These are phyloP conservation scores for Papilio dardanus DNA, from an alignment of 1,140 invertebrate genomes.

Conservation along the genomic window DNA sequence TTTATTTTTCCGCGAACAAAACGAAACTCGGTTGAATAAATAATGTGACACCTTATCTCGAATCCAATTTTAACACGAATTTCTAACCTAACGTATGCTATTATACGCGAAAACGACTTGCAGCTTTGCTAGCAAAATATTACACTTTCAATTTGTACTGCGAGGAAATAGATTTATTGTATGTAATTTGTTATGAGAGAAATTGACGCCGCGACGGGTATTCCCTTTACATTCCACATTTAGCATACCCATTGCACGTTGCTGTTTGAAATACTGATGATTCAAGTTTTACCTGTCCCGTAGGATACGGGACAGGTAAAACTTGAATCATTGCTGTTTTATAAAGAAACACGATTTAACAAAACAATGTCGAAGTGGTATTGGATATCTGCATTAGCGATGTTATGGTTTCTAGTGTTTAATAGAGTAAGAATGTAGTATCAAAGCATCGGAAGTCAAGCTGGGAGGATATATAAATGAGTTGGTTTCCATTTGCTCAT, in stretches of 20 bases:
- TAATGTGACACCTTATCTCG: slow-evolving; percentile 27
- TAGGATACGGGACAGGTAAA: too few species aligned
- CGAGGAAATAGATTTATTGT: slow-evolving; percentile 56
- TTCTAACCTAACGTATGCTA: slow-evolving; percentile 28
- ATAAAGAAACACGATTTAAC: not conserved
- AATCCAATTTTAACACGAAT: slow-evolving; percentile 29
- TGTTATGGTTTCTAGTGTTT: slow-evolving; percentile 20
- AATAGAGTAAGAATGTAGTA: slow-evolving; percentile 41
- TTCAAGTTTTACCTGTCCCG: slow-evolving; percentile 14
- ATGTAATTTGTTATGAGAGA: slow-evolving; percentile 62
- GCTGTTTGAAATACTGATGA: slow-evolving; percentile 20
- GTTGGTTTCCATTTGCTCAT: slow-evolving; percentile 44
- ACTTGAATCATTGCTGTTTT: slow-evolving; percentile 47
- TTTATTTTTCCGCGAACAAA: not conserved
- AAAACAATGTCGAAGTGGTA: not conserved
- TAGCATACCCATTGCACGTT: slow-evolving; percentile 44
- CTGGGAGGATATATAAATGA: slow-evolving; percentile 61
- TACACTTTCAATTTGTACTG: slow-evolving; percentile 55
- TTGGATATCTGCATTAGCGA: slow-evolving; percentile 8
- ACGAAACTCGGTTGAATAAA: slow-evolving; percentile 22
- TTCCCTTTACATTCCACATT: slow-evolving; percentile 65
- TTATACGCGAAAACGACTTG: slow-evolving; percentile 42
- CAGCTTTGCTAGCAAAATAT: slow-evolving; percentile 47
- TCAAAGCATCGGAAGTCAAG: slow-evolving; percentile 45
- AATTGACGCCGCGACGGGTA: slow-evolving; percentile 70